Evolutionary conservation across 2,888 invertebrate species (phyloP).

Genomic region (Drosophila anceps): DNA sequence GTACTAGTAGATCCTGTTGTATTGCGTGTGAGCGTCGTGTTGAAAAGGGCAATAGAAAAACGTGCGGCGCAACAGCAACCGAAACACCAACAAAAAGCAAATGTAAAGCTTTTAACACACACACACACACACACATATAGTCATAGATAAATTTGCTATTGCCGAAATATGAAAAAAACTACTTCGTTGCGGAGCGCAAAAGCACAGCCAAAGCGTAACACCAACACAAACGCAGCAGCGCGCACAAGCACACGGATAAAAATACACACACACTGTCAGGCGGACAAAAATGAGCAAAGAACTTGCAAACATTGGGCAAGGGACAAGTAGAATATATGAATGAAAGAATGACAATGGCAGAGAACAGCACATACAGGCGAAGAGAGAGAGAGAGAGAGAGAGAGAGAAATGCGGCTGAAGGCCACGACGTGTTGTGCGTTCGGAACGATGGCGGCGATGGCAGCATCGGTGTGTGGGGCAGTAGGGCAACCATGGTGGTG

Average conservation of each 20-base stretch:
- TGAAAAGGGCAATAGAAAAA: constrained; percentile 23
- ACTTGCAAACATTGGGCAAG: constrained; percentile 25
- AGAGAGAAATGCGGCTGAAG: constrained; percentile 40
- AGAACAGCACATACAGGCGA: constrained; percentile 8
- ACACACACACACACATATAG: constrained; percentile 16
- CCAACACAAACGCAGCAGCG: constrained; percentile 31
- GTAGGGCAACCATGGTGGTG: constrained; percentile 62
- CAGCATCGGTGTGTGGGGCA: constrained; percentile 69
- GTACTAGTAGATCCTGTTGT: constrained; percentile 17
- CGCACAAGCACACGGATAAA: constrained; percentile 53
- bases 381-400: constrained; percentile 27
- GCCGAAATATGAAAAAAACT: constrained; percentile 15
- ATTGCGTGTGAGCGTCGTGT: not conserved
- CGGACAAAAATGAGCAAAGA: constrained; percentile 39
- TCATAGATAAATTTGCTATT: constrained; percentile 36
- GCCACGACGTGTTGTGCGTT: constrained; percentile 47
- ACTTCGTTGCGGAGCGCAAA: constrained; percentile 23
- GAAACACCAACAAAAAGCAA: constrained; percentile 59
- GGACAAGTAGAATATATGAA: constrained; percentile 51
- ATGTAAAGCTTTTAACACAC: constrained; percentile 53
- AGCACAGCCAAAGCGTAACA: constrained; percentile 39
- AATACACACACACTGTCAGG: constrained; percentile 24
- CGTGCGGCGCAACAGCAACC: constrained; percentile 15
- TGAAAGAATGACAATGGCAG: constrained; percentile 41
- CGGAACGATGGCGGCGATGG: constrained; percentile 8